Conservation (phyloP, 2,113 vertebrate species). For the Pogonocichla stellata region DNA sequence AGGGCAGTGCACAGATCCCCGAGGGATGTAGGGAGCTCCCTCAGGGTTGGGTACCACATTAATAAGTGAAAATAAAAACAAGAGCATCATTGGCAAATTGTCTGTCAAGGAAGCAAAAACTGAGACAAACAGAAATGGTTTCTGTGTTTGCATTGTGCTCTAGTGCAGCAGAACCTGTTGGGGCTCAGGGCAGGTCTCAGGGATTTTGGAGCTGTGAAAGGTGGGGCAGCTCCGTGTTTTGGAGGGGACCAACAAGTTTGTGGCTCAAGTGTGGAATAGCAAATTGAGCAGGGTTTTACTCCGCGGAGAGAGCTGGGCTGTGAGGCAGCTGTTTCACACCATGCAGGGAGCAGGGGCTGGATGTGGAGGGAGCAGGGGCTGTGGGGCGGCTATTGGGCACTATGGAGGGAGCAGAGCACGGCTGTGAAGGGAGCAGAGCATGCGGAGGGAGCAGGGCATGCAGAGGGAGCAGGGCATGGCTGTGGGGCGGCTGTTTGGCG, state of each 20-base stretch:
- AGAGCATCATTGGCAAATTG: accelerated
- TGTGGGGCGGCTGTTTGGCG: no score
- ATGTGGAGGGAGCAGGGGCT: no score
- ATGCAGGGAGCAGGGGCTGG: no score
- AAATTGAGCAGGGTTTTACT: accelerated
- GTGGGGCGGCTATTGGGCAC: no score
- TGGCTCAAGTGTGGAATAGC: no score
- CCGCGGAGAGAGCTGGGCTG: neutral
- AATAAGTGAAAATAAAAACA: neutral
- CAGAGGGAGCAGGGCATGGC: no score
- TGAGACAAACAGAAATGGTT: neutral
- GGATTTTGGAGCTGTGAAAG: no score
- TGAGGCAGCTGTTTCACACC: accelerated
- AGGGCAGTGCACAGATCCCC: neutral
- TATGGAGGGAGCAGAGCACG: neutral
- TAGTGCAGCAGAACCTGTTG: neutral
- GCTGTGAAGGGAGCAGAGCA: no score
- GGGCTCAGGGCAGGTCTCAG: neutral
- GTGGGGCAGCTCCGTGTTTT: neutral
- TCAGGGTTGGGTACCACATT: neutral
- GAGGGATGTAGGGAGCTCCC: neutral
- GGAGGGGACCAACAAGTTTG: accelerated
- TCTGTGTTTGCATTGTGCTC: neutral
- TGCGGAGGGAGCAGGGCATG: no score
- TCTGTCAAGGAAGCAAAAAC: neutral